Evolutionary conservation across 2,888 invertebrate genomes (phyloP).

Genomic region (Uropetala carovei): DNA sequence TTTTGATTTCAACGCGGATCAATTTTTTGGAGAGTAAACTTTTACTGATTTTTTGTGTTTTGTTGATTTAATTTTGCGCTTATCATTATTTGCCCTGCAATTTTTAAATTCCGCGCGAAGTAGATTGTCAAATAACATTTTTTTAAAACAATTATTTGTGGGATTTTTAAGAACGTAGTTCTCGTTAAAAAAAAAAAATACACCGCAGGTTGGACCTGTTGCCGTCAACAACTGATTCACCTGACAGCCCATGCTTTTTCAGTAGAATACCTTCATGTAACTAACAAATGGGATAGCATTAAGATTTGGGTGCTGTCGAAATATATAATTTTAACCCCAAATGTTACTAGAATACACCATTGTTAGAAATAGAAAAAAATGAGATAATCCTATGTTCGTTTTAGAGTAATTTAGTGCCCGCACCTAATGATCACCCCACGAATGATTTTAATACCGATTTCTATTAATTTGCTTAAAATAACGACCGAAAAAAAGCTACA

Average conservation of each 20-base stretch:
- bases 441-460: neutral
- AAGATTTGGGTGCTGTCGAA: no score
- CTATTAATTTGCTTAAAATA: neutral
- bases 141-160: neutral
- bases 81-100: neutral
- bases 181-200: neutral
- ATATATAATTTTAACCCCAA: no score
- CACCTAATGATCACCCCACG: no score
- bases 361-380: no score
- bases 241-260: conserved; percentile 36
- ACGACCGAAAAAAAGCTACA: neutral
- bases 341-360: no score
- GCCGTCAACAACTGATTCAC: conserved; percentile 11
- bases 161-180: neutral
- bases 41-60: conserved; percentile 7
- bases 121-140: conserved; percentile 41
- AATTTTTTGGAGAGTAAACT: neutral
- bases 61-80: conserved; percentile 5
- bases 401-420: no score
- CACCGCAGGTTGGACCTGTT: neutral
- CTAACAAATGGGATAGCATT: neutral
- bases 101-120: neutral
- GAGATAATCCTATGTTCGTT: no score
- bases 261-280: conserved; percentile 6
- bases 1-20: neutral